Evolutionary conservation across 2,888 invertebrate species (phyloP).

Genomic region (Cephalotes varians): DNA sequence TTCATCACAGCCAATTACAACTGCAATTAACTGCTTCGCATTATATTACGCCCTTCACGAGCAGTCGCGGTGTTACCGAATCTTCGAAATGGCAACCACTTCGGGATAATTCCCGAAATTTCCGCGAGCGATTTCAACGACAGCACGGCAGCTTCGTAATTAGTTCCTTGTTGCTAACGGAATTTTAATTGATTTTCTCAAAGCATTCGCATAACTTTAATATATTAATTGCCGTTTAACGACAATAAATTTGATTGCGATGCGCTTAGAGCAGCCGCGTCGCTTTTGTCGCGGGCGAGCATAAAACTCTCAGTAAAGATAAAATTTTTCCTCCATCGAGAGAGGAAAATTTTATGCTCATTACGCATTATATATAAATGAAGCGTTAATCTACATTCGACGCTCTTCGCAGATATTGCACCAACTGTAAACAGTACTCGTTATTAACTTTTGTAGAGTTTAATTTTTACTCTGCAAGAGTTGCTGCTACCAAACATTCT

Average conservation of each 20-base stretch:
- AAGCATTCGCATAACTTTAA: conserved; percentile 28
- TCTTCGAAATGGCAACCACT: conserved; percentile 51
- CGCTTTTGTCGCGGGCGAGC: neutral
- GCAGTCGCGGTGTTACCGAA: conserved; percentile 30
- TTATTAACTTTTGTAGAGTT: neutral
- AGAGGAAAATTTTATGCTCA: no score
- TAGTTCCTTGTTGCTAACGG: conserved; percentile 42
- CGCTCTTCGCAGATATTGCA: neutral
- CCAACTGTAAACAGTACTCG: neutral
- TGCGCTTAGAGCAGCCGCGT: neutral
- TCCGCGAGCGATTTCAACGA: conserved; percentile 42
- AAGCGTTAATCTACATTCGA: neutral
- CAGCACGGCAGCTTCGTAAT: conserved; percentile 60
- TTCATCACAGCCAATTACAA: conserved; percentile 51
- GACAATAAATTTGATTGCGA: conserved; percentile 4
- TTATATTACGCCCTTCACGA: conserved; percentile 44
- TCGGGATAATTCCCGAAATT: conserved; percentile 42
- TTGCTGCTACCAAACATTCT: neutral
- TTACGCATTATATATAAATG: neutral
- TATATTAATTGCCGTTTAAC: conserved; percentile 43
- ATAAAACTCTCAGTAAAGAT: conserved; percentile 3
- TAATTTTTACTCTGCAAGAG: neutral
- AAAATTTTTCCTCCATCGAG: neutral
- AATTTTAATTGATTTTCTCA: conserved; percentile 69
- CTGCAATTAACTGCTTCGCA: conserved; percentile 53